Evolutionary conservation across 2,797 vertebrate species (phyloP).

Genomic region (Macroramphosus scolopax): DNA sequence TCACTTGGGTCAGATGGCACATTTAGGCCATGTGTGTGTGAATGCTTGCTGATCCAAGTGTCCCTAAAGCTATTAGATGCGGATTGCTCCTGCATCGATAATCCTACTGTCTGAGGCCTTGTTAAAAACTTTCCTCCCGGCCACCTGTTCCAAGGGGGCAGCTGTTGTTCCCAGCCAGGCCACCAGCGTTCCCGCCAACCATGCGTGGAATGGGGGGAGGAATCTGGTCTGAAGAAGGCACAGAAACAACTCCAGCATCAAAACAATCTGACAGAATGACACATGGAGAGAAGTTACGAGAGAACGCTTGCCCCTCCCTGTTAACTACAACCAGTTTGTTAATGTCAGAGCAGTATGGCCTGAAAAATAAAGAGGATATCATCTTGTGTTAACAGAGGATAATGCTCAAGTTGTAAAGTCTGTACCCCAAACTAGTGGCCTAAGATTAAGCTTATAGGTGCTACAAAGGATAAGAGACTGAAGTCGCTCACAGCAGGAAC

Average conservation of each 20-base stretch:
- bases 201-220: slow-evolving; percentile 23
- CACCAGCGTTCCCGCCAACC: slow-evolving; percentile 32
- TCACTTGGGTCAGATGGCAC: slow-evolving; percentile 39
- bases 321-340: no score
- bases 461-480: slow-evolving; percentile 35
- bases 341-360: no score
- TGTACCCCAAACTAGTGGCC: slow-evolving; percentile 6
- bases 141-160: slow-evolving; percentile 74
- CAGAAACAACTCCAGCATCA: slow-evolving; percentile 35
- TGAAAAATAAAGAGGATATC: no score
- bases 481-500: slow-evolving; percentile 25
- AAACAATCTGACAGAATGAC: slow-evolving; percentile 31
- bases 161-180: slow-evolving; percentile 60
- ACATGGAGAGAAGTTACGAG: slow-evolving; percentile 30
- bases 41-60: slow-evolving; percentile 32
- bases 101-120: slow-evolving; percentile 61
- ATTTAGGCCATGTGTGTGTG: slow-evolving; percentile 39
- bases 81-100: slow-evolving; percentile 58
- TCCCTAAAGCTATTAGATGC: slow-evolving; percentile 60
- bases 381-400: no score
- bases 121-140: slow-evolving; percentile 73
- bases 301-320: slow-evolving; percentile 25
- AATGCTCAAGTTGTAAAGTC: slow-evolving; percentile 1
- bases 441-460: slow-evolving; percentile 33
- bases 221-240: slow-evolving; percentile 8